Percentiles rank a stretch among this genome's conserved stretches.
phyloP scores from a whole-genome alignment of 2,113 vertebrate genomes.

The Glaucomys volans region DNA sequence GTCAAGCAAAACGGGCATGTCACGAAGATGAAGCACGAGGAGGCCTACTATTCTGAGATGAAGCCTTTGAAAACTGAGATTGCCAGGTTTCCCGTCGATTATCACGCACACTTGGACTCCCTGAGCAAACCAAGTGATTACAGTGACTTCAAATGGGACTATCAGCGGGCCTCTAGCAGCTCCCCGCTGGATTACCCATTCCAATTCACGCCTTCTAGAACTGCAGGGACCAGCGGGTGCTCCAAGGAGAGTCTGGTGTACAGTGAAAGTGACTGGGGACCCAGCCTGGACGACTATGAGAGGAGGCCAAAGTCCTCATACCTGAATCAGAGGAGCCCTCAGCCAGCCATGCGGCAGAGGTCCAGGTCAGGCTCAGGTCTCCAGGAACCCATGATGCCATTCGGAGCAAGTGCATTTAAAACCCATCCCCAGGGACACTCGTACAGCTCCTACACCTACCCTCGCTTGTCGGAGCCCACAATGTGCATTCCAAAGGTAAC shows the following conservation, averaged over 20 bases:
- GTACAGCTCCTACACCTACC: constrained; percentile 99
- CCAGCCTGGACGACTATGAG: constrained; percentile 93
- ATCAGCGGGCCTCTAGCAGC: constrained; percentile 87
- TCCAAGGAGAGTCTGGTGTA: constrained; percentile 93
- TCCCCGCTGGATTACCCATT: constrained; percentile 94
- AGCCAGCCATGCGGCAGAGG: constrained; percentile 95
- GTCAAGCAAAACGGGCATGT: constrained; percentile 94
- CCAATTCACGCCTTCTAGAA: constrained; percentile 91
- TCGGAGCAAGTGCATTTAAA: constrained; percentile 93
- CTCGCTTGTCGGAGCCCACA: constrained; percentile 93
- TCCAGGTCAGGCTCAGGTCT: constrained; percentile 97
- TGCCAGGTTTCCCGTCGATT: constrained; percentile 92
- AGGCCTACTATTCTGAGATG: constrained; percentile 93
- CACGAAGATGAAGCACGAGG: constrained; percentile 86
- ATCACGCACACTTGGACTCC: constrained; percentile 92
- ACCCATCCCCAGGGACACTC: constrained; percentile 93
- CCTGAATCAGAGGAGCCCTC: constrained; percentile 93
- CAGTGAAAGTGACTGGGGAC: constrained; percentile 93
- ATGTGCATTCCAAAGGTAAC: constrained; percentile 95
- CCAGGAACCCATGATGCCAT: constrained; percentile 95
- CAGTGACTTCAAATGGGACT: constrained; percentile 86
- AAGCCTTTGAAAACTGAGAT: constrained; percentile 93
- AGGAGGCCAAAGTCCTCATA: constrained; percentile 97
- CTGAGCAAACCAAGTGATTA: constrained; percentile 91
- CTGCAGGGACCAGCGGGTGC: constrained; percentile 91